phyloP scores from a whole-genome alignment of 2,888 invertebrate species.

The Diarsia rubi region DNA sequence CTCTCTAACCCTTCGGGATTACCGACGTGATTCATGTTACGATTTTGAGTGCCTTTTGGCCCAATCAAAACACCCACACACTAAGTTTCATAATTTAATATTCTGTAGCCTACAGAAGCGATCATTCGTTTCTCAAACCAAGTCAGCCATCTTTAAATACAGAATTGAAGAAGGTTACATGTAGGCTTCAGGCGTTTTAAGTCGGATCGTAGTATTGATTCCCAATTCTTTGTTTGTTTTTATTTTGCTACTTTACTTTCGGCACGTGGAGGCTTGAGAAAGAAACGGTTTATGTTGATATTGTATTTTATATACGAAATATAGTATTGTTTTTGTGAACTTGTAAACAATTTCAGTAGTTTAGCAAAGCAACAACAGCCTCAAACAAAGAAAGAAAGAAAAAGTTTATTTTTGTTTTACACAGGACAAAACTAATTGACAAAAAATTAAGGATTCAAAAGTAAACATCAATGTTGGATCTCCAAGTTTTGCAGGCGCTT shows the following conservation, averaged over 20 bases:
- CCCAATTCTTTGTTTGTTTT: slow-evolving; percentile 28
- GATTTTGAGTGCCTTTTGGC: neutral
- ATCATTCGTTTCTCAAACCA: neutral
- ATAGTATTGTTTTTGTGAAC: too few relatives aligned
- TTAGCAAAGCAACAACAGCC: neutral
- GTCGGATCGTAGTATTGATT: slow-evolving; percentile 17
- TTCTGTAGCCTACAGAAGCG: neutral
- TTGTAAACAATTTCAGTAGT: neutral
- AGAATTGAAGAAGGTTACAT: slow-evolving; percentile 1
- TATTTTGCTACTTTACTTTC: slow-evolving; percentile 1
- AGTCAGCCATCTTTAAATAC: neutral
- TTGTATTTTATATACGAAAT: too few relatives aligned
- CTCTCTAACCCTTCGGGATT: too few relatives aligned
- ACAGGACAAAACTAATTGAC: too few relatives aligned
- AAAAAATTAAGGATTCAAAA: too few relatives aligned
- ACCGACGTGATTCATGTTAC: too few relatives aligned
- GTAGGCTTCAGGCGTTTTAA: slow-evolving; percentile 13
- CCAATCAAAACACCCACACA: neutral
- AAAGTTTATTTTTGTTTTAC: too few relatives aligned
- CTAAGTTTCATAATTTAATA: neutral
- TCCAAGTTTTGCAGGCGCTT: too few relatives aligned
- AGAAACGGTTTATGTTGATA: neutral
- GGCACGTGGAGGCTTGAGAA: neutral
- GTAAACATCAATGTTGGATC: too few relatives aligned
- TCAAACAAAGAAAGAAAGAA: too few relatives aligned